Conservation (phyloP, 35 echinoderm and acorn worm species). For the Stichopus chloronotus region DNA sequence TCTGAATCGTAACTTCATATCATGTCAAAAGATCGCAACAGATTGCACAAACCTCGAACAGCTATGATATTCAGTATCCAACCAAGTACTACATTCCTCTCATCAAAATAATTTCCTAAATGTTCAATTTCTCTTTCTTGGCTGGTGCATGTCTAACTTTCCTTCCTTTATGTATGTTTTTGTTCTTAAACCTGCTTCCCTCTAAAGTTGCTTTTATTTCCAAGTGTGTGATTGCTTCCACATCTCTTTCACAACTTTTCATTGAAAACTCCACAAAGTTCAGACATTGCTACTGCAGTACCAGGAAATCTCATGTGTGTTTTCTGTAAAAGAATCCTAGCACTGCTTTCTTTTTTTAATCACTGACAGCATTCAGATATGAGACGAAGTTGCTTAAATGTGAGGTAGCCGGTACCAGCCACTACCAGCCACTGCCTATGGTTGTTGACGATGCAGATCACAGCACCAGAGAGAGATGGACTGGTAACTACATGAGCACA, state of each 20-base stretch:
- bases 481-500: no score
- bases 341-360: background rate
- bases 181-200: background rate
- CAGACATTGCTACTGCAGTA: background rate
- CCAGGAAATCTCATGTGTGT: background rate
- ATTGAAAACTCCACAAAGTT: background rate
- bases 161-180: background rate
- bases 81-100: background rate
- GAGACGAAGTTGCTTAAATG: background rate
- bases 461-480: no score
- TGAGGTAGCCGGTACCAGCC: no score
- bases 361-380: background rate
- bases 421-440: no score
- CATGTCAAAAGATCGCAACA: no score
- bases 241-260: background rate
- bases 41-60: no score
- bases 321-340: background rate
- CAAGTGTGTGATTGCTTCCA: no score
- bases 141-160: background rate
- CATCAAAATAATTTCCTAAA: background rate
- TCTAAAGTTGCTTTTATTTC: background rate
- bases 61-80: background rate
- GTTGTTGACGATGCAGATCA: no score
- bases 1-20: background rate
- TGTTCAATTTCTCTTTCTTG: background rate